Percentiles rank a stretch among this genome's conserved stretches.
Conservation (phyloP, 2,113 vertebrate genomes). For the Furnarius figulus region DNA sequence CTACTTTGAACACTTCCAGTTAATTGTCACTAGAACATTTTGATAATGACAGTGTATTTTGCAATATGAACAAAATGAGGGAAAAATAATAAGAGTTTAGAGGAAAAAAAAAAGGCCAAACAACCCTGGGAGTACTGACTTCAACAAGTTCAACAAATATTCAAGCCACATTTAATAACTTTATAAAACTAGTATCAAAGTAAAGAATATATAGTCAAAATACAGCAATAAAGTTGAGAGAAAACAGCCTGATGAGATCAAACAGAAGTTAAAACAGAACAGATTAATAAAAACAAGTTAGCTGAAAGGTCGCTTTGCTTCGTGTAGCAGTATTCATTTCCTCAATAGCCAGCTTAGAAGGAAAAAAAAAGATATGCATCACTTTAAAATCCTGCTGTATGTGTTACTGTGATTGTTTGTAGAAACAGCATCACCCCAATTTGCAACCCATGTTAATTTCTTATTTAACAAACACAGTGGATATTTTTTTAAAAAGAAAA, state of each 20-base stretch:
- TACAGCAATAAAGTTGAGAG: conserved; percentile 63
- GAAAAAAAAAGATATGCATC: neutral
- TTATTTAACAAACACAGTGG: neutral
- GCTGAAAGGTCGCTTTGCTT: conserved; percentile 3
- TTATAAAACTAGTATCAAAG: conserved; percentile 72
- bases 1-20: conserved; percentile 24
- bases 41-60: neutral
- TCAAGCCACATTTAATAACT: conserved; percentile 72
- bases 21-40: conserved; percentile 21
- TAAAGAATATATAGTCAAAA: conserved; percentile 70
- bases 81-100: neutral
- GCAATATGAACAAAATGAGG: neutral
- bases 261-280: conserved; percentile 54
- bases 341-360: conserved; percentile 4
- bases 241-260: conserved; percentile 57
- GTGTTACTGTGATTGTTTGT: conserved; percentile 22
- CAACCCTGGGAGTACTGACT: conserved; percentile 35
- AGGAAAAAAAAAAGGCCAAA: neutral
- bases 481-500: neutral
- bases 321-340: neutral
- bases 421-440: conserved; percentile 27
- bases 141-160: conserved; percentile 53
- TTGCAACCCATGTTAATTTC: conserved; percentile 6
- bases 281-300: conserved; percentile 23
- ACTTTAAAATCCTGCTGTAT: conserved; percentile 11